These are phyloP conservation scores for Arizona elegans DNA, from an alignment of 2,113 vertebrate species.

Conservation along the genomic window DNA sequence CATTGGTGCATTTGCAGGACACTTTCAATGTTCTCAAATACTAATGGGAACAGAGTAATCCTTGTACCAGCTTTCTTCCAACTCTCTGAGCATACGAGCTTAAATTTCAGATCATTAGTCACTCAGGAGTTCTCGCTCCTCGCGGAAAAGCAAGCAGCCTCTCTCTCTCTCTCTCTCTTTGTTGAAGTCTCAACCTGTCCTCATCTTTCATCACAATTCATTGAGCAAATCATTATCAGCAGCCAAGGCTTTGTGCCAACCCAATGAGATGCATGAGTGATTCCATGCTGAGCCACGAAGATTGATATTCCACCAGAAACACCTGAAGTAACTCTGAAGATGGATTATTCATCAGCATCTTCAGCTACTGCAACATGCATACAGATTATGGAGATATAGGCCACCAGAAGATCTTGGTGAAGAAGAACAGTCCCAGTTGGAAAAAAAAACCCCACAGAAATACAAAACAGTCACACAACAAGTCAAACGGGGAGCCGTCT, in stretches of 20 bases:
- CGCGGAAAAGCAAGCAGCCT: background rate
- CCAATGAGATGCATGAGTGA: background rate
- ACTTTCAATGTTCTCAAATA: background rate
- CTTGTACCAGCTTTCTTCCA: background rate
- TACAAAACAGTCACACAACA: background rate
- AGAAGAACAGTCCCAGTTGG: background rate
- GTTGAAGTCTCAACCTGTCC: background rate
- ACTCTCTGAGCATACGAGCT: background rate
- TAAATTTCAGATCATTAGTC: constrained; percentile 8
- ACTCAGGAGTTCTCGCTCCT: background rate
- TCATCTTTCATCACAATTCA: constrained; percentile 28
- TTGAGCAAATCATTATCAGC: background rate
- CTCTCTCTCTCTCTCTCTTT: background rate
- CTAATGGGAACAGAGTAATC: background rate
- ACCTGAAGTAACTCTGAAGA: constrained; percentile 24
- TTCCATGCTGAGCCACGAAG: background rate
- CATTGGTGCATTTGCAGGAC: background rate
- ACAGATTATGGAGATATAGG: constrained; percentile 12
- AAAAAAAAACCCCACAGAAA: background rate
- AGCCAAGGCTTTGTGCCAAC: constrained; percentile 31
- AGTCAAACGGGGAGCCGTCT: background rate
- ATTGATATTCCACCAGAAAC: constrained; percentile 3
- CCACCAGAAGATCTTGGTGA: background rate
- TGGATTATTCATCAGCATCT: constrained; percentile 18
- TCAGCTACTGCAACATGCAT: background rate